phyloP scores from a whole-genome alignment of 1,140 invertebrate genomes.

The Philaenus spumarius region DNA sequence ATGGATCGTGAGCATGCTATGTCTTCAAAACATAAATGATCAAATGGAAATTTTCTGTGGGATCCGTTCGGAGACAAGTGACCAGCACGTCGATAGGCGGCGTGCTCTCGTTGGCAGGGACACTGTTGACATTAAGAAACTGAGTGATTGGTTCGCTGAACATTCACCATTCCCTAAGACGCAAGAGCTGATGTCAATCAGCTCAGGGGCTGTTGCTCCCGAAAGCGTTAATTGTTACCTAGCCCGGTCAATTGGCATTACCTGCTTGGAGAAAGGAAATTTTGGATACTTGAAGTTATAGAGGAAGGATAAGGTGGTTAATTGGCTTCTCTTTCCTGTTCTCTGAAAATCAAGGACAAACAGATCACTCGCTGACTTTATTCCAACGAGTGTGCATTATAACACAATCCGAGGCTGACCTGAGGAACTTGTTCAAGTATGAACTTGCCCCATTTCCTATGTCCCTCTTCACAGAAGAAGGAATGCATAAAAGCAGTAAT shows the following conservation, averaged over 20 bases:
- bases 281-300: constrained; percentile 11
- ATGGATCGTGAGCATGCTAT: constrained; percentile 26
- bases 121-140: constrained; percentile 24
- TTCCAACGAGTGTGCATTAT: too few relatives aligned
- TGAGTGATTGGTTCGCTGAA: constrained; percentile 31
- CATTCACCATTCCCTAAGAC: too few relatives aligned
- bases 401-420: background rate
- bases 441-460: too few relatives aligned
- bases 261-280: constrained; percentile 16
- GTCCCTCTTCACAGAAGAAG: too few relatives aligned
- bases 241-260: too few relatives aligned
- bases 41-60: constrained; percentile 13
- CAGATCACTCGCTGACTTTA: constrained; percentile 20
- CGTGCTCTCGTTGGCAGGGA: constrained; percentile 32
- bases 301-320: constrained; percentile 11
- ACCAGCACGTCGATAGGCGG: constrained; percentile 34
- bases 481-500: too few relatives aligned
- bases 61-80: background rate
- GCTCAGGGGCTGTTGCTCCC: too few relatives aligned
- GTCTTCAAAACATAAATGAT: background rate
- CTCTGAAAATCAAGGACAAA: constrained; percentile 18
- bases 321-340: constrained; percentile 19
- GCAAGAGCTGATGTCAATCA: too few relatives aligned
- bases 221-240: too few relatives aligned
- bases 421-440: background rate